Evolutionary conservation across 2,888 invertebrate genomes (phyloP).

Genomic region (Agonopterix subpropinquella): DNA sequence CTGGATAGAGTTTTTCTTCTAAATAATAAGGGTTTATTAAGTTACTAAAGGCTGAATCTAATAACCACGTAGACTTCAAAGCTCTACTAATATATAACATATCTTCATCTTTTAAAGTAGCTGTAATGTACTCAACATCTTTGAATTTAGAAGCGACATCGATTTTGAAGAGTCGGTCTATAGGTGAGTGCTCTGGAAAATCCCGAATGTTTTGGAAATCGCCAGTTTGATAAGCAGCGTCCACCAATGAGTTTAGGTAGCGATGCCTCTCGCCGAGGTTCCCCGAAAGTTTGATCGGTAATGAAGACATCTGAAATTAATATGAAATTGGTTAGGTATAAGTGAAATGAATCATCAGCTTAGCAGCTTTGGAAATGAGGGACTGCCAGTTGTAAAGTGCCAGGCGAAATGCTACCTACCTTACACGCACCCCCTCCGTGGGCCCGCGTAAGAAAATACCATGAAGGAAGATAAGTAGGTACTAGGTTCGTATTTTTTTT

Average conservation of each 20-base stretch:
- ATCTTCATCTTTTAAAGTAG: conserved; percentile 41
- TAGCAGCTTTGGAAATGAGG: no score
- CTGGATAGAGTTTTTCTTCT: conserved; percentile 38
- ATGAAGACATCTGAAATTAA: conserved; percentile 26
- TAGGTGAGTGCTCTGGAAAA: conserved; percentile 26
- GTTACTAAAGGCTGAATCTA: conserved; percentile 25
- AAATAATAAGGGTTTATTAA: conserved; percentile 44
- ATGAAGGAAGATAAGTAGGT: no score
- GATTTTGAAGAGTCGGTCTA: conserved; percentile 50
- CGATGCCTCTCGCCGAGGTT: conserved; percentile 37
- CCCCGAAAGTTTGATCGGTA: conserved; percentile 27
- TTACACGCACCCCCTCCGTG: no score
- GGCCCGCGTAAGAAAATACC: no score
- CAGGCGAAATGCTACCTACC: no score
- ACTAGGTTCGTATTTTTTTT: no score
- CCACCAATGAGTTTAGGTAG: conserved; percentile 32
- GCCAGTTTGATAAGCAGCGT: neutral
- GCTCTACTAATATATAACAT: conserved; percentile 52
- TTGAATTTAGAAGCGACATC: conserved; percentile 40
- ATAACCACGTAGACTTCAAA: conserved; percentile 43
- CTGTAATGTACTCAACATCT: conserved; percentile 37
- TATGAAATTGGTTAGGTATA: neutral
- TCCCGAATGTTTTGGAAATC: conserved; percentile 11
- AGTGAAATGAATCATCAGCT: no score
- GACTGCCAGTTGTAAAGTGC: no score